These are phyloP conservation scores for Oreohelix idahoensis DNA, from an alignment of 1,140 invertebrate species.

Conservation along the genomic window DNA sequence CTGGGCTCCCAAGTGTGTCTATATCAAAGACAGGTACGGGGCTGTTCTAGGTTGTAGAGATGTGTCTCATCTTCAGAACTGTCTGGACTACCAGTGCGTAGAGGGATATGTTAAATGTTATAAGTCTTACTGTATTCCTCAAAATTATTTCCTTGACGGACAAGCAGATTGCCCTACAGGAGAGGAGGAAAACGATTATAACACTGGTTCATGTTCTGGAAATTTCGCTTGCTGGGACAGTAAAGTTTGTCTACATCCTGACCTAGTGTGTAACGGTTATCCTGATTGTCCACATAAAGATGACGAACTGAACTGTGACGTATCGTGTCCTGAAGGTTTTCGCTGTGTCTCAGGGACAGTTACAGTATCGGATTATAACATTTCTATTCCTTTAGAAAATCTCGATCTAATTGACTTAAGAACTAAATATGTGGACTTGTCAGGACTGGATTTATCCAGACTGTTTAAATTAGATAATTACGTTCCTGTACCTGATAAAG, in stretches of 20 bases:
- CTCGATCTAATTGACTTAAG: neutral
- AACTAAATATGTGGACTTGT: neutral
- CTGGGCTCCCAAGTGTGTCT: neutral
- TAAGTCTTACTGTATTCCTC: constrained; percentile 1
- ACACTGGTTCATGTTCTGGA: neutral
- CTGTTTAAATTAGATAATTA: neutral
- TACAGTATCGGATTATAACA: neutral
- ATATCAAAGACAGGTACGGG: neutral
- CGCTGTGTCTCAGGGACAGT: neutral
- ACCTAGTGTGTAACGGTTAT: constrained; percentile 18
- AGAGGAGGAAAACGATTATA: neutral
- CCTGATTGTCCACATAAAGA: constrained; percentile 4
- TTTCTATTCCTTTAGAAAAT: neutral
- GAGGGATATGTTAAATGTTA: constrained; percentile 8
- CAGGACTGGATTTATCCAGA: neutral
- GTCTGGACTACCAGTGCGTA: neutral
- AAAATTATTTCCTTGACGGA: neutral
- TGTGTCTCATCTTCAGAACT: constrained; percentile 6
- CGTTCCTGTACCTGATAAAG: no score
- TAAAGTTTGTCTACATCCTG: neutral
- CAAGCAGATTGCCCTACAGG: neutral
- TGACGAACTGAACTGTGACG: constrained; percentile 7
- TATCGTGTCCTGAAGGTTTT: neutral
- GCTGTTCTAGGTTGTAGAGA: neutral
- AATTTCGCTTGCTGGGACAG: neutral